A percentile compares a stretch with the other conserved stretches of the same genome.
Evolutionary conservation across 2,888 invertebrate genomes (phyloP).

Genomic region (Liopterus haemorrhoidalis): DNA sequence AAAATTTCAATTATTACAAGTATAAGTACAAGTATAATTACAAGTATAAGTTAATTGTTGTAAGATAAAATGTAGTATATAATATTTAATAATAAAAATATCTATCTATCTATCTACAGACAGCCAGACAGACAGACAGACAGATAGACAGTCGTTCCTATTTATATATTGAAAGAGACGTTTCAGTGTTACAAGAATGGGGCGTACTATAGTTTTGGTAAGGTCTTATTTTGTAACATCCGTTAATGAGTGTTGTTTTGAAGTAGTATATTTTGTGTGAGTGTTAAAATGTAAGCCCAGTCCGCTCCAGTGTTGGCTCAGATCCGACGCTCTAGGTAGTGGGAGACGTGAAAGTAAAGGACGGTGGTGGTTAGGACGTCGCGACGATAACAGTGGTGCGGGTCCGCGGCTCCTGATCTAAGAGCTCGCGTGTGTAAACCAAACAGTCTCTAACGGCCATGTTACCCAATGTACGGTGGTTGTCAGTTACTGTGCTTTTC

Average conservation of each 20-base stretch:
- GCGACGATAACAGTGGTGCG: conserved; percentile 15
- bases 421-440: conserved; percentile 12
- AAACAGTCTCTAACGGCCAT: conserved; percentile 37
- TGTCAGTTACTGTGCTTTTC: conserved; percentile 45
- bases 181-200: too few relatives aligned
- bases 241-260: background rate
- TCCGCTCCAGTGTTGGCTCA: background rate
- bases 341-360: conserved; percentile 14
- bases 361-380: conserved; percentile 12
- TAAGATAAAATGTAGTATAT: too few relatives aligned
- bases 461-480: conserved; percentile 42
- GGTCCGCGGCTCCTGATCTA: conserved; percentile 14
- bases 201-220: too few relatives aligned
- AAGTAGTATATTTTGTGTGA: background rate
- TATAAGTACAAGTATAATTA: too few relatives aligned
- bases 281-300: background rate
- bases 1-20: too few relatives aligned
- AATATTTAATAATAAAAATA: too few relatives aligned
- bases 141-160: too few relatives aligned
- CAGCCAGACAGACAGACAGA: too few relatives aligned
- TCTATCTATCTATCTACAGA: too few relatives aligned
- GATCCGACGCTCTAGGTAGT: background rate
- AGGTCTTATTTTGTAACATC: too few relatives aligned
- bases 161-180: too few relatives aligned
- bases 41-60: too few relatives aligned